phyloP scores from a whole-genome alignment of 2,797 vertebrate species.

The Lophius americanus region DNA sequence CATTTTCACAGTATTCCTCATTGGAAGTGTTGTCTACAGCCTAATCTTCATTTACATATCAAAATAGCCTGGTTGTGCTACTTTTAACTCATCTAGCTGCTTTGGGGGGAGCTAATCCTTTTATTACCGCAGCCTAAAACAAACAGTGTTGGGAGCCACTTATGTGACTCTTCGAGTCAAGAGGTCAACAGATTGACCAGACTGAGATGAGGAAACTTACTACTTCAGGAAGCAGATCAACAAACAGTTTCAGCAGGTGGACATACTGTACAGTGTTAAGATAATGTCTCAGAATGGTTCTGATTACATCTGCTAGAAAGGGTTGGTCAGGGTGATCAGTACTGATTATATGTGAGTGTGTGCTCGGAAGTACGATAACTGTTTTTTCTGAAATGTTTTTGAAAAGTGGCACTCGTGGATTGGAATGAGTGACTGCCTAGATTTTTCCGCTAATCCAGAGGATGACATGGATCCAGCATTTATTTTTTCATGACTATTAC shows the following conservation, averaged over 20 bases:
- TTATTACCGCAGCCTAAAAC: conserved; percentile 16
- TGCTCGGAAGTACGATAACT: too few species aligned
- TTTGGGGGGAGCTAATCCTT: conserved; percentile 54
- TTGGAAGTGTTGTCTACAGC: background rate
- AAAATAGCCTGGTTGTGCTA: conserved; percentile 42
- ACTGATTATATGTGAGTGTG: too few species aligned
- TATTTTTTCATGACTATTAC: too few species aligned
- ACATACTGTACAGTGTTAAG: background rate
- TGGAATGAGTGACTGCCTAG: too few species aligned
- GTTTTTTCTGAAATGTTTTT: too few species aligned
- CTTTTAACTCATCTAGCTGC: conserved; percentile 55
- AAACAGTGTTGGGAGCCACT: conserved; percentile 32
- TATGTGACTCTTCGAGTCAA: conserved; percentile 26
- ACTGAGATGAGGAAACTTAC: background rate
- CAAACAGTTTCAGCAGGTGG: background rate
- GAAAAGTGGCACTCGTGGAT: too few species aligned
- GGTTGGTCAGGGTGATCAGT: too few species aligned
- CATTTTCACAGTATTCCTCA: background rate
- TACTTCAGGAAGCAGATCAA: background rate
- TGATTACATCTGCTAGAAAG: background rate
- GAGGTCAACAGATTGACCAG: conserved; percentile 13
- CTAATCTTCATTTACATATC: conserved; percentile 7
- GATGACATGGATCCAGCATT: too few species aligned
- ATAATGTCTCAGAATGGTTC: background rate
- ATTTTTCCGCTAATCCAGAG: too few species aligned